Evolutionary conservation across 1,140 invertebrate genomes (phyloP).

Genomic region (Trichonephila inaurata): DNA sequence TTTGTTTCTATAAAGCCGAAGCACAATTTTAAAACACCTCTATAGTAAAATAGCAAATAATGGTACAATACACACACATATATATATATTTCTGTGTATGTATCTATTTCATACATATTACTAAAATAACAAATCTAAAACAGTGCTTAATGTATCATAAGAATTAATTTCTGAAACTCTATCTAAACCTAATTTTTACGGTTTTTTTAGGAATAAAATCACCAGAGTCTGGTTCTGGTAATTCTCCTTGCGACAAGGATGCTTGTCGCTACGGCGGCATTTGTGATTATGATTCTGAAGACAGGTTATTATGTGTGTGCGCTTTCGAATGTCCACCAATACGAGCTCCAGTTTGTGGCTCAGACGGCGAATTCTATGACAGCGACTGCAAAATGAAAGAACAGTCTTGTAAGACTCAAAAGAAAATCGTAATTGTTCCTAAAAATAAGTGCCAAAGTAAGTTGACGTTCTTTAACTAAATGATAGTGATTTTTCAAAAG

Average conservation of each 20-base stretch:
- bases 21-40: no score
- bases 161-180: no score
- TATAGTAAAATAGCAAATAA: no score
- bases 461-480: background rate
- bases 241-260: conserved; percentile 74
- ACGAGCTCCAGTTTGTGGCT: conserved; percentile 85
- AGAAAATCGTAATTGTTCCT: conserved; percentile 88
- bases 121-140: background rate
- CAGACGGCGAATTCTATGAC: conserved; percentile 89
- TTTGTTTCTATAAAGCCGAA: no score
- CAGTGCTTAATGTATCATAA: background rate
- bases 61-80: no score
- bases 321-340: conserved; percentile 76
- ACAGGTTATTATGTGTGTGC: conserved; percentile 75
- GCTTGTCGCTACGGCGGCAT: conserved; percentile 77
- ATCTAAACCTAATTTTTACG: no score
- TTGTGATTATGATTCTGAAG: conserved; percentile 77
- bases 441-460: conserved; percentile 85
- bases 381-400: conserved; percentile 93
- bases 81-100: no score
- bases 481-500: no score
- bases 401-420: conserved; percentile 91
- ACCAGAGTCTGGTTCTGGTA: conserved; percentile 59
- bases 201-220: conserved; percentile 5
- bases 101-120: background rate